These are phyloP conservation scores for Euschistus heros DNA, from an alignment of 1,140 invertebrate genomes.

Conservation along the genomic window DNA sequence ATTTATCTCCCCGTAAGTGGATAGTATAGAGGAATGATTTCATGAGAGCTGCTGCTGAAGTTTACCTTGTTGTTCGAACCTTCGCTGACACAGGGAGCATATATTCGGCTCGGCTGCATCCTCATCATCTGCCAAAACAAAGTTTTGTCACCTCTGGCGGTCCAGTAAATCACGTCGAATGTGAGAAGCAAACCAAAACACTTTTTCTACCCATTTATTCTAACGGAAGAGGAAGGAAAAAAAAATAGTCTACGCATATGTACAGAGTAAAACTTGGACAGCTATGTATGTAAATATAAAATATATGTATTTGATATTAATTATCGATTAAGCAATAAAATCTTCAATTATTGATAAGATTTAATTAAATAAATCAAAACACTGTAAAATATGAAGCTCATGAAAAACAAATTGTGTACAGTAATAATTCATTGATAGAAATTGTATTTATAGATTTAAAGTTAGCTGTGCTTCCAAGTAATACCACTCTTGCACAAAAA, in stretches of 20 bases:
- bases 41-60: constrained; percentile 5
- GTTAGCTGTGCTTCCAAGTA: too few species aligned
- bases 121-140: constrained; percentile 52
- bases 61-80: constrained; percentile 62
- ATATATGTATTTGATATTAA: too few species aligned
- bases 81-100: constrained; percentile 61
- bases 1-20: constrained; percentile 22
- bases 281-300: too few species aligned
- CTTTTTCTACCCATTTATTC: constrained; percentile 4
- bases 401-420: too few species aligned
- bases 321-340: too few species aligned
- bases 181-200: constrained; percentile 7
- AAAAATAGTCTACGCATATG: too few species aligned
- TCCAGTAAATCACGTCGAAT: neutral
- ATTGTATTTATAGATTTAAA: too few species aligned
- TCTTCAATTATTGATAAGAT: too few species aligned
- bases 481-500: too few species aligned
- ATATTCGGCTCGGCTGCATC: constrained; percentile 44
- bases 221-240: neutral
- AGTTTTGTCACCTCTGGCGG: constrained; percentile 34
- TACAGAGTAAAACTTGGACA: constrained; percentile 4
- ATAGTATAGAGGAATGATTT: neutral
- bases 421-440: too few species aligned
- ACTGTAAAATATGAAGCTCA: too few species aligned
- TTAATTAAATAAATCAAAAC: too few species aligned